Conservation (phyloP, 1,140 invertebrate genomes). For the Brevipalpus yothersi region DNA sequence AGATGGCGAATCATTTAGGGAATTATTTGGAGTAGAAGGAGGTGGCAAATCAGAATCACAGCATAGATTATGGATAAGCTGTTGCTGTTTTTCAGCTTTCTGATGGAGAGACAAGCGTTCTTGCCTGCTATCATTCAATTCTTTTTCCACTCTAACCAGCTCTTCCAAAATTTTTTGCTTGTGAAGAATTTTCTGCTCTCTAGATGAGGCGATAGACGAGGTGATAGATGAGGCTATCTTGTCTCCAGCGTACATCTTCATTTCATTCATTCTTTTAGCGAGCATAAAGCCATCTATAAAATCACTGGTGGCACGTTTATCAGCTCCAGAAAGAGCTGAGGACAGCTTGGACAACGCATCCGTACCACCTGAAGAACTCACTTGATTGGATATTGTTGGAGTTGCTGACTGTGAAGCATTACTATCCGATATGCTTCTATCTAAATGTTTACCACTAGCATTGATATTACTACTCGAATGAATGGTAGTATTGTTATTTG, state of each 20-base stretch:
- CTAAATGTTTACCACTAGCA: not conserved
- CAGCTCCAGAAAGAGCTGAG: conserved; percentile 4
- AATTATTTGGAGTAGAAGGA: not conserved
- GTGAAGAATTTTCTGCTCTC: conserved; percentile 38
- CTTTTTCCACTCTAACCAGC: conserved; percentile 44
- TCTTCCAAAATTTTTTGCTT: conserved; percentile 54
- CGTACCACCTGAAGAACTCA: not conserved
- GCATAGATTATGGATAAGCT: conserved; percentile 9
- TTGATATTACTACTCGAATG: not conserved
- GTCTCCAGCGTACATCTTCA: conserved; percentile 20
- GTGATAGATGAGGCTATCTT: not conserved
- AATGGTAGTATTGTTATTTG: too few species aligned
- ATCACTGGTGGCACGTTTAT: conserved; percentile 8
- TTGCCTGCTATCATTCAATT: conserved; percentile 36
- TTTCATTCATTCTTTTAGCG: conserved; percentile 21
- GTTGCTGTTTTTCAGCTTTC: conserved; percentile 17
- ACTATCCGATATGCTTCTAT: conserved; percentile 3
- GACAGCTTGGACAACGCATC: not conserved
- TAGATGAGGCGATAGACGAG: conserved; percentile 15
- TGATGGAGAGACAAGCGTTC: conserved; percentile 7
- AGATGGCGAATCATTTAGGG: not conserved
- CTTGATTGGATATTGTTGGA: not conserved
- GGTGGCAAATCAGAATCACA: conserved; percentile 9
- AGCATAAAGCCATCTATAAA: conserved; percentile 20
- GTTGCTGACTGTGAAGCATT: not conserved